A percentile compares a stretch with the other conserved stretches of the same genome.
phyloP scores from a whole-genome alignment of 2,888 invertebrate species.

The Lacanobia wlatinum region DNA sequence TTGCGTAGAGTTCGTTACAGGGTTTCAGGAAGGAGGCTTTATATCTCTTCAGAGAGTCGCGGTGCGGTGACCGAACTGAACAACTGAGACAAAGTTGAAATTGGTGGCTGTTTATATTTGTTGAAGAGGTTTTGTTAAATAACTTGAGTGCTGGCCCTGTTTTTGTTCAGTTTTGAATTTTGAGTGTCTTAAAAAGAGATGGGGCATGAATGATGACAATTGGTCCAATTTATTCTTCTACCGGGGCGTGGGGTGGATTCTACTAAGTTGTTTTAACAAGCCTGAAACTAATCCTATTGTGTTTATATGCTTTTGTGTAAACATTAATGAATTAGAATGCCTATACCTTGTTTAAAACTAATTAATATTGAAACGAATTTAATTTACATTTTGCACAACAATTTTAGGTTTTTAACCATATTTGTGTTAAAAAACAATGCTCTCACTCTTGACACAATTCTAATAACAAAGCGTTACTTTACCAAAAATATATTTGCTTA shows the following conservation, averaged over 20 bases:
- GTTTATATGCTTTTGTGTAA: too few relatives aligned
- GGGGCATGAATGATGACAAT: not conserved
- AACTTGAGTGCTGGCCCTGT: not conserved
- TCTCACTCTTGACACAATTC: too few relatives aligned
- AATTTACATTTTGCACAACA: not conserved
- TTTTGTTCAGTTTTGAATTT: not conserved
- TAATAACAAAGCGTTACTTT: not conserved
- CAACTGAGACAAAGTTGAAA: slow-evolving; percentile 44
- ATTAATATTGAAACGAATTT: not conserved
- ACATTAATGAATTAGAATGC: too few relatives aligned
- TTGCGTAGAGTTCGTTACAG: slow-evolving; percentile 44
- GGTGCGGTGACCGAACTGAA: slow-evolving; percentile 13
- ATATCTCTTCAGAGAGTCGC: slow-evolving; percentile 49
- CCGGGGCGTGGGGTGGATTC: too few relatives aligned
- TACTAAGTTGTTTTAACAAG: not conserved
- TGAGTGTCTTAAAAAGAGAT: not conserved
- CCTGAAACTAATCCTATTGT: too few relatives aligned
- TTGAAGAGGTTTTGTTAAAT: slow-evolving; percentile 30
- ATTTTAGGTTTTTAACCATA: not conserved
- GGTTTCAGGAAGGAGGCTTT: slow-evolving; percentile 51
- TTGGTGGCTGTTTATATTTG: slow-evolving; percentile 55
- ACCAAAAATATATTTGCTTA: not conserved
- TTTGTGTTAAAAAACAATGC: too few relatives aligned
- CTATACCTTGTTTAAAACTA: too few relatives aligned
- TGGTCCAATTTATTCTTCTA: not conserved